These are phyloP conservation scores for Pangasius djambal DNA, from an alignment of 2,797 vertebrate genomes.

Conservation along the genomic window DNA sequence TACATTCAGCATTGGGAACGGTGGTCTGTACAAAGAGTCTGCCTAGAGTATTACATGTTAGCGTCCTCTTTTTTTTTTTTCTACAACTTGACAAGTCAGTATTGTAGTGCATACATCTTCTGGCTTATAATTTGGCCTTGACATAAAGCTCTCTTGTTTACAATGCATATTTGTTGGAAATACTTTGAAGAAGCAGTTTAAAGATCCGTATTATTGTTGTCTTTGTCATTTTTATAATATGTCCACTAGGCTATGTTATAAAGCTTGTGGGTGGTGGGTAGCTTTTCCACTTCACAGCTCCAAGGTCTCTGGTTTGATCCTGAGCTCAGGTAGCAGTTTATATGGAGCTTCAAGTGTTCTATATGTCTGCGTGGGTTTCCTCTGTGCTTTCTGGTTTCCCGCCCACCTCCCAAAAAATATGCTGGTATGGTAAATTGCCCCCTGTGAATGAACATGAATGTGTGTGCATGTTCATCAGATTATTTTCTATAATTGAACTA, in stretches of 20 bases:
- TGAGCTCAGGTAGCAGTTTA: neutral
- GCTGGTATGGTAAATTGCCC: neutral
- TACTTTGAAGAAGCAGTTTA: neutral
- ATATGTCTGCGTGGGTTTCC: neutral
- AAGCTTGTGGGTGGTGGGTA: neutral
- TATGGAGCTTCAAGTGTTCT: neutral
- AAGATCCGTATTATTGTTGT: neutral
- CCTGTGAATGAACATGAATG: neutral
- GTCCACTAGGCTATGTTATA: neutral
- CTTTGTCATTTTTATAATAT: neutral
- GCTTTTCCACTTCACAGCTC: neutral
- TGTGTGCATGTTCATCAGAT: neutral
- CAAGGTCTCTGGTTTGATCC: neutral
- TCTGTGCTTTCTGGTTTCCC: neutral
- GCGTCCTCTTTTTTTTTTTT: slow-evolving; percentile 7
- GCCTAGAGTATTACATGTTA: neutral
- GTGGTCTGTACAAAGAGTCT: neutral
- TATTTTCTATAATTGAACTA: neutral
- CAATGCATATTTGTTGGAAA: neutral
- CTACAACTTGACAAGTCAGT: neutral
- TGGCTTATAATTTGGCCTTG: neutral
- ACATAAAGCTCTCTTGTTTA: neutral
- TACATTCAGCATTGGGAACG: neutral
- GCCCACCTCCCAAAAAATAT: neutral
- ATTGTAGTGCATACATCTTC: neutral